Evolutionary conservation across 2,888 invertebrate genomes (phyloP).

Genomic region (Hedychridium roseum): DNA sequence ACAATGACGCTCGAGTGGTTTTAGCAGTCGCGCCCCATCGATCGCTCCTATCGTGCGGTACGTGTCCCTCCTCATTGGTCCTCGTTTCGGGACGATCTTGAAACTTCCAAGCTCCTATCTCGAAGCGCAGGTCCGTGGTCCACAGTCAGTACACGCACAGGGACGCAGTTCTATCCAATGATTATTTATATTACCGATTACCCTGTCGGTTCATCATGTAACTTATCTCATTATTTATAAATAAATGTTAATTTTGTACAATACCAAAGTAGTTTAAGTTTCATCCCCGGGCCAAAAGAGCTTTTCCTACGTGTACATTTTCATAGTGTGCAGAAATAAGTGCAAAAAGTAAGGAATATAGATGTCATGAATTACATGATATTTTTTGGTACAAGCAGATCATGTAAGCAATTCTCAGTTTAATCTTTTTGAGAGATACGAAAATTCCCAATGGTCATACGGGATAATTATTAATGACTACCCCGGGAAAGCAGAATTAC

Average conservation of each 20-base stretch:
- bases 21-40: conserved; percentile 26
- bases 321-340: no score
- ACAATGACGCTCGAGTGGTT: conserved; percentile 14
- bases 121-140: conserved; percentile 18
- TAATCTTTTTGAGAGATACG: no score
- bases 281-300: no score
- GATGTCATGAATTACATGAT: no score
- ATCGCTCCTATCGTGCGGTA: conserved; percentile 27
- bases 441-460: no score
- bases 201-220: conserved; percentile 33
- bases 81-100: conserved; percentile 14
- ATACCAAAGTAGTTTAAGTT: no score
- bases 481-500: no score
- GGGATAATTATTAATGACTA: no score
- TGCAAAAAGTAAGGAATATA: no score
- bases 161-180: conserved; percentile 32
- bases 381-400: no score
- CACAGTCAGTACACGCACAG: conserved; percentile 38
- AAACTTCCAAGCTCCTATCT: not conserved
- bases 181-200: conserved; percentile 43
- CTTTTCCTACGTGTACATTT: no score
- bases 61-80: conserved; percentile 24
- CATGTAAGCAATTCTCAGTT: no score
- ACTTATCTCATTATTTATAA: conserved; percentile 48
- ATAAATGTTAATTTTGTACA: conserved; percentile 48